A percentile compares a stretch with the other conserved stretches of the same genome.
Conservation (phyloP, 2,888 invertebrate genomes). For the Spilosoma lubricipeda region DNA sequence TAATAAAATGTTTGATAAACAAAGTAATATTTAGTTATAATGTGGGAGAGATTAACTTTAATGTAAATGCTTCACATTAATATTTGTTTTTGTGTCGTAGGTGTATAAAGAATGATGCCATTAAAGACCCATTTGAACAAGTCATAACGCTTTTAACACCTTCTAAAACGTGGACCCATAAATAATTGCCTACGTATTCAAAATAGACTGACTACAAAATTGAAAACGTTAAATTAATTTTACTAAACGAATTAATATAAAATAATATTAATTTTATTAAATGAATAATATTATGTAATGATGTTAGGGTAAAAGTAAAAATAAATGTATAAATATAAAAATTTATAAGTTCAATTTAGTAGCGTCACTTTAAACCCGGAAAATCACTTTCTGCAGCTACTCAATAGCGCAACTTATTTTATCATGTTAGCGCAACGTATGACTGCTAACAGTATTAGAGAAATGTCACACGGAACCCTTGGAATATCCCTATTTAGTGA, state of each 20-base stretch:
- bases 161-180: neutral
- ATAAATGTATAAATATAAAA: too few relatives aligned
- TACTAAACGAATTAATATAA: too few relatives aligned
- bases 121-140: constrained; percentile 26
- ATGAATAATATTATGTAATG: neutral
- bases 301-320: neutral
- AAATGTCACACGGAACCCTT: neutral
- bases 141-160: constrained; percentile 2
- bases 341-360: too few relatives aligned
- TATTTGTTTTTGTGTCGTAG: constrained; percentile 7
- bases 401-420: neutral
- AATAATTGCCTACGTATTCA: constrained; percentile 1
- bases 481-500: neutral
- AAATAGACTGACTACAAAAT: neutral
- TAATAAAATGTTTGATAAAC: neutral
- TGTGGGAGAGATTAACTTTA: neutral
- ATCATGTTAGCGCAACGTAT: neutral
- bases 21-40: neutral
- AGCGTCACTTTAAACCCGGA: neutral
- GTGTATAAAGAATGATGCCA: constrained; percentile 8
- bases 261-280: neutral
- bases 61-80: constrained; percentile 1
- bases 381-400: neutral
- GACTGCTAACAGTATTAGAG: neutral
- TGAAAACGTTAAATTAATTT: neutral